Evolutionary conservation across 2,797 vertebrate species (phyloP), one percentile per base, ranked within the genome.

Genomic region (Onychomys leucogaster): DNA sequence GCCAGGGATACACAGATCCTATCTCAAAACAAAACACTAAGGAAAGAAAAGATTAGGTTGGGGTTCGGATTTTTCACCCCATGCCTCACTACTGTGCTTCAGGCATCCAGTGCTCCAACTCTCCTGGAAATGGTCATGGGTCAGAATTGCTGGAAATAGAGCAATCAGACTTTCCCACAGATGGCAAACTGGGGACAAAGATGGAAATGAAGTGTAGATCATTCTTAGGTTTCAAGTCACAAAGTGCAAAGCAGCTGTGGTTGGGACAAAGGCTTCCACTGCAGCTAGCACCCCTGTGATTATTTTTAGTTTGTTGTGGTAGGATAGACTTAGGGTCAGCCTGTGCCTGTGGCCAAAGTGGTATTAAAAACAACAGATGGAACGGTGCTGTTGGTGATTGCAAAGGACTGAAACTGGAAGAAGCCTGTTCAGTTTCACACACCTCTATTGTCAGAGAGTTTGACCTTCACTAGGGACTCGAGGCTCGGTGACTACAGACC

Each of bases 231-330:
- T 95, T 93, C 67, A 81, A 86, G 37, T 85, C 85, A 63, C 49
- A 82, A 57, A 95, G 90, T 85, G 82, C 81, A 93, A 84, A 92
- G 59, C 85, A 96, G 57, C 71, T 91, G 41, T 77, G 46, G 29
- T 73, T 90, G 59, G 83, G 65, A 76, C 43, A 89, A 65, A 57
- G 80, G 83, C 86, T 81, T 76, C 3, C 69, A 34, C 27, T 89
- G 32, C 21, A 19, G 57, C 84, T 46, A 96, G 63, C 34, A 49
- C 13, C 69, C 23, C 43, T 29, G 5, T n/a, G 65, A 77, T 94
- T 96, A 86, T 92, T 97, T 94, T 94, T 92, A 95, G 57, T 83
- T 91, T 85, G 61, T 84, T 88, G 43, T 89, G 63, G 80, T 59
- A 95, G 78, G 29, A 80, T 87, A 57, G 27, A 83, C 82, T 11